phyloP scores from a whole-genome alignment of 2,797 vertebrate genomes.

The Falco concolor region DNA sequence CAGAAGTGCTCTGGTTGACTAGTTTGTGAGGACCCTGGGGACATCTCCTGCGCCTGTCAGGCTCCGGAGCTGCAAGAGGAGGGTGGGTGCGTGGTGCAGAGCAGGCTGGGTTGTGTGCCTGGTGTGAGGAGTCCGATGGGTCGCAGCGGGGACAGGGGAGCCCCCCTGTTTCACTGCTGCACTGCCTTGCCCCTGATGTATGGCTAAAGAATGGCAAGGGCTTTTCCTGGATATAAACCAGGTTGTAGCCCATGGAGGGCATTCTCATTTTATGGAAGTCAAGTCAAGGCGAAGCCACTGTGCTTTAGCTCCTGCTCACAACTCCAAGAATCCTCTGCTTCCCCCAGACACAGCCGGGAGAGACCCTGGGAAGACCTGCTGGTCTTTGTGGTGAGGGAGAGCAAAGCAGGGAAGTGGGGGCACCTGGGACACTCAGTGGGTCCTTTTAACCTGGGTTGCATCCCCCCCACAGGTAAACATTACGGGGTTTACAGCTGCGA shows the following conservation, averaged over 20 bases:
- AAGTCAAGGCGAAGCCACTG: not conserved
- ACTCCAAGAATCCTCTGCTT: not conserved
- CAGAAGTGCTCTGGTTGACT: not conserved
- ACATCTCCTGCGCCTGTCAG: not conserved
- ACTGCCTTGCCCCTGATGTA: accelerated
- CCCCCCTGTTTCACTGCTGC: not conserved
- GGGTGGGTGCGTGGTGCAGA: accelerated
- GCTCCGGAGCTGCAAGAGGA: not conserved
- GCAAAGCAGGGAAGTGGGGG: accelerated
- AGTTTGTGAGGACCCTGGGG: not conserved
- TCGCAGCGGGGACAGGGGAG: accelerated
- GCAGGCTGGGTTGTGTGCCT: not conserved
- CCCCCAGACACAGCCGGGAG: accelerated
- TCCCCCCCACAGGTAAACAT: constrained; percentile 84
- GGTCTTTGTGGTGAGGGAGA: not conserved
- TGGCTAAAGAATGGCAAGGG: not conserved
- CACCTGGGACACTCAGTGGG: accelerated
- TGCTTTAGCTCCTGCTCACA: not conserved
- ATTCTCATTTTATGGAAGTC: not conserved
- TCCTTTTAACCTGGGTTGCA: accelerated
- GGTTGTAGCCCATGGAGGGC: accelerated
- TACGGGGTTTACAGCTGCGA: constrained; percentile 98
- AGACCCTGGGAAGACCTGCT: not conserved
- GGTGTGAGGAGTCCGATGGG: accelerated
- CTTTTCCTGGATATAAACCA: not conserved